A percentile compares a stretch with the other conserved stretches of the same genome.
phyloP scores from a whole-genome alignment of 1,140 invertebrate genomes.

The Glossosoma conforme region DNA sequence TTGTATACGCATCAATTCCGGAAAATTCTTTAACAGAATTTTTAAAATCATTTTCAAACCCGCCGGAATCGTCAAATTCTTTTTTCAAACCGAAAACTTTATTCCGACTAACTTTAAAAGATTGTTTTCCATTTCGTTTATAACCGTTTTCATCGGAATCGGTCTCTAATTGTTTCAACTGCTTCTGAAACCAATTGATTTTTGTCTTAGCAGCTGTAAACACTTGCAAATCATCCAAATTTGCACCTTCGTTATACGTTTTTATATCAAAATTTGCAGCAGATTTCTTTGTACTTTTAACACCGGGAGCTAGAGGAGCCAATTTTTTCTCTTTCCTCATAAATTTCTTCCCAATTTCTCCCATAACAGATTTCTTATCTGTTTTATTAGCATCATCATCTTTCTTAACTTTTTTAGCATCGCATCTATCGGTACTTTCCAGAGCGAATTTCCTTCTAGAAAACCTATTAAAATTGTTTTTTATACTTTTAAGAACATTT shows the following conservation, averaged over 20 bases:
- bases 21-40: background rate
- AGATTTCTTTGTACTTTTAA: slow-evolving; percentile 30
- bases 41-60: background rate
- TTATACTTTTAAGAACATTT: slow-evolving; percentile 18
- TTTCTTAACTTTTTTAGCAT: slow-evolving; percentile 15
- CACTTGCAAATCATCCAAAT: too few relatives aligned
- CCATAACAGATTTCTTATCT: background rate
- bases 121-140: slow-evolving; percentile 34
- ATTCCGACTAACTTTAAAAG: slow-evolving; percentile 11
- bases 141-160: slow-evolving; percentile 38
- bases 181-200: slow-evolving; percentile 49
- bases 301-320: slow-evolving; percentile 25
- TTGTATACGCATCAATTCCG: too few relatives aligned
- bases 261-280: slow-evolving; percentile 47
- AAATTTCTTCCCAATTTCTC: slow-evolving; percentile 13
- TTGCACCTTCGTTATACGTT: slow-evolving; percentile 43
- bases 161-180: slow-evolving; percentile 38
- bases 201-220: slow-evolving; percentile 45
- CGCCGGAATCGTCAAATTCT: slow-evolving; percentile 15
- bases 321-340: slow-evolving; percentile 16
- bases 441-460: slow-evolving; percentile 14
- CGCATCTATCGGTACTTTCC: background rate
- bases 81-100: slow-evolving; percentile 18
- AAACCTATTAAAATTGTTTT: slow-evolving; percentile 21
- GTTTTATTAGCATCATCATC: slow-evolving; percentile 1